phyloP scores from a whole-genome alignment of 1,140 invertebrate genomes.

The Octopus sinensis region DNA sequence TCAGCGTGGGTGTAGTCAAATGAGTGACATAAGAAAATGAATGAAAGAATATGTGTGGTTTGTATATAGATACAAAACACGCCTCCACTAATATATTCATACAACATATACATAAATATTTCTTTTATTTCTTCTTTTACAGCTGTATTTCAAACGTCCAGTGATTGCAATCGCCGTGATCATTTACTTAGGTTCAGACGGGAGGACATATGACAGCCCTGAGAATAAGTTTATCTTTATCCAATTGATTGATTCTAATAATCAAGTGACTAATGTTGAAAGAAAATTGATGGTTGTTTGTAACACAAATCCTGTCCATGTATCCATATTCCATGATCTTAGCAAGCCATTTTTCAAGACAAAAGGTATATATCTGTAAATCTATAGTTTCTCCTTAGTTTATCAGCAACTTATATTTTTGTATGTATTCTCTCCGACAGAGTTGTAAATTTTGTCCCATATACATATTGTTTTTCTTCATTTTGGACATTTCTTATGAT shows the following conservation, averaged over 20 bases:
- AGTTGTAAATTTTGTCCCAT: no score
- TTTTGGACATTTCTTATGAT: no score
- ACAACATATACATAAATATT: no score
- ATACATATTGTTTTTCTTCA: no score
- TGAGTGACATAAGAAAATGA: no score
- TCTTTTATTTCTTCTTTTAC: not conserved
- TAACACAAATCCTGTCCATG: constrained; percentile 25
- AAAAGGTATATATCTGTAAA: constrained; percentile 29
- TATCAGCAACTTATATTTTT: no score
- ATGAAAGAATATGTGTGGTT: no score
- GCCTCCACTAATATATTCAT: no score
- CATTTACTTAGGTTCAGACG: constrained; percentile 43
- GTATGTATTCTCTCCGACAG: no score
- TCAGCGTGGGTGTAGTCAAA: no score
- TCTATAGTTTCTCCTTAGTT: not conserved
- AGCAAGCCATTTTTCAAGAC: constrained; percentile 35
- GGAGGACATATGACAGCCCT: constrained; percentile 25
- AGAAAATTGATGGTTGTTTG: constrained; percentile 26
- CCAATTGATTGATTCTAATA: constrained; percentile 28
- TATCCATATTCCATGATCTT: constrained; percentile 36
- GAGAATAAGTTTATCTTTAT: constrained; percentile 28
- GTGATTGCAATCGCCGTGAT: constrained; percentile 39
- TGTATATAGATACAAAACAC: no score
- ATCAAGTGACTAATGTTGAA: constrained; percentile 16
- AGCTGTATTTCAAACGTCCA: constrained; percentile 34